Base-by-base conservation (phyloP, 2,113 vertebrate genomes). In the Cynoglossus semilaevis region DNA sequence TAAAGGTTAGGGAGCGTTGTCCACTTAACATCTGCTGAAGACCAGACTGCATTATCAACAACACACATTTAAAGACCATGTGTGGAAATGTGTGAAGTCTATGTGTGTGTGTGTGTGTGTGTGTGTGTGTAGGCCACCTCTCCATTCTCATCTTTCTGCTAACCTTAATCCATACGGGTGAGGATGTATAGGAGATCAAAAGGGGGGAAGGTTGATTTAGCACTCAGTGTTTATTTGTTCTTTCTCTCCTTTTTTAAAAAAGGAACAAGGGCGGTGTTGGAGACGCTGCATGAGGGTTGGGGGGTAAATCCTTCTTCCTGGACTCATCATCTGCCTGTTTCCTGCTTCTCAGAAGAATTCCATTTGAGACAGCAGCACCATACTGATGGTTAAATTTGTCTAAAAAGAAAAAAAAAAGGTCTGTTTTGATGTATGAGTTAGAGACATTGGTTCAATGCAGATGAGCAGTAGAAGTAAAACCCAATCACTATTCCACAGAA, bases 161-260 rank as follows among this genome's bases (percentile, higher is more conserved):
- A 40, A 1, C 63, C 67, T 76, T 69, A 67, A 79, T 77, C 85
- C 76, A 77, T 48, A 46, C 72, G 2, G 77, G 80, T 5, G 47
- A 64, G 68, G 74, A 80, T 70, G 63, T 66, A 46, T 66, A 68
- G 58, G 45, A 46, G 68, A 66, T 48, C 13, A 7, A 12, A 38
- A 12, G 36, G 52, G 36, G 15, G 37, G 51, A 7, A 71, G 35
- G 47, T 56, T 61, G 62, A 52, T 74, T 50, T 60, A 67, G 72
- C 83, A 37, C 1, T 71, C 79, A 87, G 58, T 86, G 88, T 87
- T 91, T 90, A 56, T 92, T 91, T 91, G 85, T 84, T 74, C 84
- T 87, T 51, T 68, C 79, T 79, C 8, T 70, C 42, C 67, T 77
- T 76, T 79, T 76, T 69, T 80, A 60, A 63, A 74, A 68, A 70